Evolutionary conservation across 2,888 invertebrate genomes (phyloP).

Genomic region (Coenonympha glycerion): DNA sequence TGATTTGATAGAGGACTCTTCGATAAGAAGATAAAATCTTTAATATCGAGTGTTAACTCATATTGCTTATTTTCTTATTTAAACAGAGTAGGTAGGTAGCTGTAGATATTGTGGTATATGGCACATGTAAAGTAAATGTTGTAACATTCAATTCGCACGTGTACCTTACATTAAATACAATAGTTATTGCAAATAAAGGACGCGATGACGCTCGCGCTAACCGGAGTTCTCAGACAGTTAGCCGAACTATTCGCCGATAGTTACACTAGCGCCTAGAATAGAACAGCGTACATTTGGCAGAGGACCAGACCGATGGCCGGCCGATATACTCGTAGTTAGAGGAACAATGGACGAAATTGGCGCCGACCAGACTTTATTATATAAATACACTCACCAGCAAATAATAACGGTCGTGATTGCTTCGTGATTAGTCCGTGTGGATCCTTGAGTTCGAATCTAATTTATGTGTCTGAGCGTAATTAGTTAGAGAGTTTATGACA

Average conservation of each 20-base stretch:
- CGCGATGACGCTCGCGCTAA: constrained; percentile 13
- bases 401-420: not conserved
- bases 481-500: not conserved
- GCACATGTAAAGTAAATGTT: no score
- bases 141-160: not conserved
- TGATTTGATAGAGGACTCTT: no score
- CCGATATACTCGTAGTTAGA: constrained; percentile 30
- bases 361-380: constrained; percentile 26
- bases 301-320: constrained; percentile 31
- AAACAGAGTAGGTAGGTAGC: no score
- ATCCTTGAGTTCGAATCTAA: not conserved
- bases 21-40: no score
- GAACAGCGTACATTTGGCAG: constrained; percentile 34
- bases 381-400: constrained; percentile 13
- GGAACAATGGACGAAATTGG: constrained; percentile 35
- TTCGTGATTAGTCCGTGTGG: not conserved
- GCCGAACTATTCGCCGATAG: constrained; percentile 30
- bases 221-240: constrained; percentile 22
- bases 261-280: constrained; percentile 34
- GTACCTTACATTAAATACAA: not conserved
- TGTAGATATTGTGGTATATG: no score
- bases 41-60: no score
- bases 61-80: no score
- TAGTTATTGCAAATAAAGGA: constrained; percentile 4
- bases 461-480: not conserved